Base-by-base conservation (phyloP, 2,888 invertebrate genomes). In the Rutpela maculata region DNA sequence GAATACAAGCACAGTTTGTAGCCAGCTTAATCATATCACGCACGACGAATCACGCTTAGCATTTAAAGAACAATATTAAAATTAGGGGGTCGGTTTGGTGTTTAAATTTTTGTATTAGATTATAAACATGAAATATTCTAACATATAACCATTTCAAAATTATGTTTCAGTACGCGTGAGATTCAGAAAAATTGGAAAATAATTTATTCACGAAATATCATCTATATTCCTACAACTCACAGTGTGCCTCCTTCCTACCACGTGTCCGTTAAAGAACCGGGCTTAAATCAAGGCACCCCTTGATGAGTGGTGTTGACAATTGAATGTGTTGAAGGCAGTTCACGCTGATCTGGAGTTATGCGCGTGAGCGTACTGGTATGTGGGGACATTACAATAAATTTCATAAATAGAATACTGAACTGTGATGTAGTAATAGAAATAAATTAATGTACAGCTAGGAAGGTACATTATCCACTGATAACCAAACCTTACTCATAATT, bases 301-400 rank as follows among this genome's bases (percentile, higher is more conserved):
- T 79, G 81, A 83, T 77, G 81, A 81, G 81, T 81, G 81, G 80
- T 80, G 83, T 83, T 83, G 83, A 83, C 83, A 83, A 83, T 82
- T 81, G 83, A 81, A 82, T 79, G 80, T 76, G 80, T 80, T 78
- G 75, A 78, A 78, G 79, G 74, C 75, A 74, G 78, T 80, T 83
- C 82, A 83, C 78, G 83, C 81, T 82, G 82, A 66, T 82, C 70
- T 19, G 38, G 74, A 82, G 78, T 73, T 80, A 79, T 81, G 77
- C 72, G 82, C 81, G 83, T 80, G 82, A 81, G 83, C 81, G 81
- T 80, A 80, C 78, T 74, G 81, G 81, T 75, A 81, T 81, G 80
- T 67, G 75, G 74, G 19, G 78, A 78, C 78, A 74, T 78, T 78
- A 73, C 70, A 76, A 80, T 78, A 79, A 82, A 81, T 80, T 74